Base-by-base conservation (phyloP, 2,888 invertebrate species). In the Caenorhabditis plicata region DNA sequence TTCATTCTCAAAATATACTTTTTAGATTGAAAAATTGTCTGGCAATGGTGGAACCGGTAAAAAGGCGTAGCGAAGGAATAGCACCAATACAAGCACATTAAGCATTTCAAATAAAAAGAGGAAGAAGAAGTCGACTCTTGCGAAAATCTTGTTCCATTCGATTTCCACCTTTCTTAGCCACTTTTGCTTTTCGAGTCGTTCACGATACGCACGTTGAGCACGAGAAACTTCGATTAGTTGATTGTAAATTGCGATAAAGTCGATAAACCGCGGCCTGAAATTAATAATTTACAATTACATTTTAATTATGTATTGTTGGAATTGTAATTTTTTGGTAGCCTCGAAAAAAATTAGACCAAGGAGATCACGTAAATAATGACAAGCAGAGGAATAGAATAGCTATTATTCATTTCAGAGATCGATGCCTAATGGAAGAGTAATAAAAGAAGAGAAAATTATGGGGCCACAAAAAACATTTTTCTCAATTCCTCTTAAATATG, bases 81-180 rank as follows among this genome's bases (percentile, higher is more conserved):
- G 62, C 7, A 76, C 50, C 29, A 80, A 54, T 4, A 72, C 62
- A 19, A 73, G 46, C 11, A 75, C 55, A 46, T 80, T 80, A 43
- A 78, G 56, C 47, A 68, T 52, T 49, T 78, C 68, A 49, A 78
- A 78, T 13, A 78, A 44, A 36, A 74, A 64, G 3, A 78, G 64
- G 54, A 75, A 74, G 55, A 75, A 53, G 60, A 71, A 74, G 39
- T 78, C 77, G 29, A 78, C 47, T 2, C 78, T 62, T 0, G 67
- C 65, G 47, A 78, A 78, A 33, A 78, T 64, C 11, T 73, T 61
- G 38, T 67, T 70, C 78, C 78, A 78, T 51, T 78, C 79, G 27
- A 61, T 58, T 58, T 78, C 76, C 11, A 78, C 70, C 77, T 73
- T 42, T 45, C 49, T 38, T 31, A 52, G 52, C 64, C 64, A 64